Evolutionary conservation across 2,113 vertebrate genomes (phyloP), one percentile per base, ranked within the genome.

Genomic region (Circaetus cinerascens): DNA sequence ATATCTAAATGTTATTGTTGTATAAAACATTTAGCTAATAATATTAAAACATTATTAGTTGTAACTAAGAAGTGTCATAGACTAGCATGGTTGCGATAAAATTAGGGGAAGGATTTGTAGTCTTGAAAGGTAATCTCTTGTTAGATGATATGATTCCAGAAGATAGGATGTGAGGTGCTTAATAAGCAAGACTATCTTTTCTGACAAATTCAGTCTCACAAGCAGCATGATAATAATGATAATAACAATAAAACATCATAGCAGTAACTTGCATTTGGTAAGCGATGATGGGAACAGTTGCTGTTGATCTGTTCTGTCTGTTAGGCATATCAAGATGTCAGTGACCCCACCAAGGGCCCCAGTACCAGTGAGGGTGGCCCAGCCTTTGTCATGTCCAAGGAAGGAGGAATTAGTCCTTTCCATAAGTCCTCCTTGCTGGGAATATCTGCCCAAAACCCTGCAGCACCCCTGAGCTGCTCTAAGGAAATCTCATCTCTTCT

Each of bases 271-370:
- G 27, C 53, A 15, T 34, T 30, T 7, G 46, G 36, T 50, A 11
- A 45, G 48, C 1, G 1, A 9, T 11, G 27, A 9, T 4, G 29
- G 48, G 22, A 43, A 2, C 1, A 2, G 50, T 26, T 29, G 25
- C 45, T 29, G 45, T 7, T 11, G 13, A 9, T 32, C 71, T 8
- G 11, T 3, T 41, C 46, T 32, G 10, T 22, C 29, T 40, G 14
- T 14, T 8, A 32, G 41, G 46, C 43, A 63, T 13, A 22, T n/a
- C 16, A 29, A 7, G 9, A 5, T 4, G 43, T 16, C 19, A 30
- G 34, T 0, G 56, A 15, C 34, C 60, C 40, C 15, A 29, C n/a
- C 10, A 3, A 36, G 38, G 32, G 36, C 36, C 29, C 38, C 69
- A 7, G 34, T 3, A 10, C 51, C 3, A 0, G 27, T 8, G 32